phyloP scores from a whole-genome alignment of 30 jellyfish, hydroid and myxozoan genomes.

The Turritopsis rubra region DNA sequence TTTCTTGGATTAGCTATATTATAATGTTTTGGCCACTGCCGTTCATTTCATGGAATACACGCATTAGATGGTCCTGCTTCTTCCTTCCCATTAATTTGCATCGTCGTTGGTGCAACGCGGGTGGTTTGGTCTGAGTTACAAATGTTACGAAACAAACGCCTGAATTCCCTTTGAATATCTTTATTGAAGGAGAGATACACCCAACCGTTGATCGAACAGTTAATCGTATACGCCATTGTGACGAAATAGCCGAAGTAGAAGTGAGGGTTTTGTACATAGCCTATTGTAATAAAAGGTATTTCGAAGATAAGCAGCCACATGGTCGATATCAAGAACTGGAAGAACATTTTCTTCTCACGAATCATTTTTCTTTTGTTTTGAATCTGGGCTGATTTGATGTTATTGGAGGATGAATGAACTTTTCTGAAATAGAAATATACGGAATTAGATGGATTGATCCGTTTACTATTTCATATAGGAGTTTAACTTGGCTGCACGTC shows the following conservation, averaged over 20 bases:
- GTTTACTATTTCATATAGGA: neutral
- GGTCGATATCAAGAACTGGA: conserved; percentile 4
- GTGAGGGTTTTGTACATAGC: neutral
- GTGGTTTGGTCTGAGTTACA: too few relatives aligned
- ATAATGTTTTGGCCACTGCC: too few relatives aligned
- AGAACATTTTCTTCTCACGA: conserved; percentile 8
- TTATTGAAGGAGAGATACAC: conserved; percentile 7
- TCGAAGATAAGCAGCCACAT: conserved; percentile 11
- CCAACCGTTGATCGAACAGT: conserved; percentile 29
- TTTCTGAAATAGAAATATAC: neutral
- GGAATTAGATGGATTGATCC: neutral
- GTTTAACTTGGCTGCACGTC: neutral
- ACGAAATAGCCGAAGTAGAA: conserved; percentile 11
- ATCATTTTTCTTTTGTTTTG: neutral
- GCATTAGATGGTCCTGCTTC: too few relatives aligned
- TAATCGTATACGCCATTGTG: conserved; percentile 11
- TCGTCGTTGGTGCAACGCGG: too few relatives aligned
- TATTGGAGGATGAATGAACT: neutral
- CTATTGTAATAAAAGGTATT: conserved; percentile 8
- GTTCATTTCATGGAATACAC: too few relatives aligned
- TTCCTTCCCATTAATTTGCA: too few relatives aligned
- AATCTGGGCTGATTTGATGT: neutral
- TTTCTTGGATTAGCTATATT: too few relatives aligned
- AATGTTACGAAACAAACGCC: neutral
- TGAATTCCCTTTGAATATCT: neutral